Evolutionary conservation across 2,888 invertebrate genomes (phyloP), one percentile per base, ranked within the genome.

Genomic region (Pomacea canaliculata): DNA sequence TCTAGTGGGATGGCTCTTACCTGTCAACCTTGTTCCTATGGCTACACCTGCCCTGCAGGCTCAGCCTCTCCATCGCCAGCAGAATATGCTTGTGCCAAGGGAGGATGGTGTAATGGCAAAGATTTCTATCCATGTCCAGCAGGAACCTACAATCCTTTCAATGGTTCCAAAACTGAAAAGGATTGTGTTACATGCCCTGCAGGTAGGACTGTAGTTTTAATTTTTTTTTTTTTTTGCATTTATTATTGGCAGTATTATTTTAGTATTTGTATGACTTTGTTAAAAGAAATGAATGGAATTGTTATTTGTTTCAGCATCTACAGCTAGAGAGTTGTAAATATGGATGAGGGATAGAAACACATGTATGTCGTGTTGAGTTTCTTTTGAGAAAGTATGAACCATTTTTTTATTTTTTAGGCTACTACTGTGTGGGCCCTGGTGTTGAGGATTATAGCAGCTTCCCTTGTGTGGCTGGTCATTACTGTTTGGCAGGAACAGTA

Each of bases 21-120:
- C 23, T 90, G 90, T 74, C 49, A 46, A 3, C 76, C 80, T 0
- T 90, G 90, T 83, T 76, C 84, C 73, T 73, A 80, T n/a, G 90
- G 90, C 2, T 90, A 85, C 81, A 82, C 81, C 7, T 90, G 90
- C 79, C 78, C 81, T 56, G 84, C 85, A 76, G 83, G 83, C 7
- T 88, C 89, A 0, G 85, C 85, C n/a, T 84, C 80, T 18, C 83
- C 86, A 13, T 75, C 82, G 8, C 90, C 90, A 1, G 69, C 82
- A 23, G 81, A 75, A 49, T 85, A 83, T 37, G 77, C 82, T 10
- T 90, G 90, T 80, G 80, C 83, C 27, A 73, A 82, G 48, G 90
- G 90, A 10, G 87, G 87, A 7, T 89, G 83, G 82, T 90, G 90
- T 81, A 89, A 90, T 78, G 90, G 89, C 5, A 84, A 85, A 72